Conservation (phyloP, 2,888 invertebrate genomes). For the Athalia rosae region DNA sequence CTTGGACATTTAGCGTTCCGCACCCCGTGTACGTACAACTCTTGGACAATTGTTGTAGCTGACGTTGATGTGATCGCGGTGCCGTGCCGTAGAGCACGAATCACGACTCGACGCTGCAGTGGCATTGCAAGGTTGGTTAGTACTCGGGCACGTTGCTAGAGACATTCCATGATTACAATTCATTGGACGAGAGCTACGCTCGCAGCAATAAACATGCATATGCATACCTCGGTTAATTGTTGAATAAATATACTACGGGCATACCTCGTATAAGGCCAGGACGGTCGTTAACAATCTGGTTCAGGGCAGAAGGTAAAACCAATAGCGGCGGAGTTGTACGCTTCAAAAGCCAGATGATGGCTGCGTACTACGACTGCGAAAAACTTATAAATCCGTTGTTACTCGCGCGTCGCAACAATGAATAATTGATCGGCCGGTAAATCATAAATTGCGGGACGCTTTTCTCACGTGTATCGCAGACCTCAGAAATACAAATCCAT, state of each 20-base stretch:
- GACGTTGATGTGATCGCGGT: constrained; percentile 1
- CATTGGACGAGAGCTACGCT: constrained; percentile 36
- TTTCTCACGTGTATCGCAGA: too few relatives aligned
- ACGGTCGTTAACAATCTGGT: too few relatives aligned
- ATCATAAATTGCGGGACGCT: too few relatives aligned
- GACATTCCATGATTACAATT: constrained; percentile 39
- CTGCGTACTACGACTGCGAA: too few relatives aligned
- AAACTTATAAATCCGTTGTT: too few relatives aligned
- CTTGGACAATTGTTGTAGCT: constrained; percentile 7
- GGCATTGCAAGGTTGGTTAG: constrained; percentile 42
- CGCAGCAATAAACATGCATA: constrained; percentile 49
- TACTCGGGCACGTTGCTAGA: constrained; percentile 18
- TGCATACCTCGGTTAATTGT: constrained; percentile 61
- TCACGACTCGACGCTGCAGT: constrained; percentile 16
- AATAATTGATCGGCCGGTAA: too few relatives aligned
- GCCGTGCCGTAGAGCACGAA: constrained; percentile 3
- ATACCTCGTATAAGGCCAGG: not conserved
- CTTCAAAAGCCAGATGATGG: too few relatives aligned
- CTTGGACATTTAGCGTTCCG: constrained; percentile 23
- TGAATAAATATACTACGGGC: constrained; percentile 53
- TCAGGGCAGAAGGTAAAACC: too few relatives aligned
- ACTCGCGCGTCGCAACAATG: too few relatives aligned
- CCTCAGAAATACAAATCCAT: too few relatives aligned
- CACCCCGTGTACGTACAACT: not conserved
- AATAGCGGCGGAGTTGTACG: too few relatives aligned